Evolutionary conservation across 2,113 vertebrate species (phyloP), one percentile per base, ranked within the genome.

Genomic region (Nestor notabilis): DNA sequence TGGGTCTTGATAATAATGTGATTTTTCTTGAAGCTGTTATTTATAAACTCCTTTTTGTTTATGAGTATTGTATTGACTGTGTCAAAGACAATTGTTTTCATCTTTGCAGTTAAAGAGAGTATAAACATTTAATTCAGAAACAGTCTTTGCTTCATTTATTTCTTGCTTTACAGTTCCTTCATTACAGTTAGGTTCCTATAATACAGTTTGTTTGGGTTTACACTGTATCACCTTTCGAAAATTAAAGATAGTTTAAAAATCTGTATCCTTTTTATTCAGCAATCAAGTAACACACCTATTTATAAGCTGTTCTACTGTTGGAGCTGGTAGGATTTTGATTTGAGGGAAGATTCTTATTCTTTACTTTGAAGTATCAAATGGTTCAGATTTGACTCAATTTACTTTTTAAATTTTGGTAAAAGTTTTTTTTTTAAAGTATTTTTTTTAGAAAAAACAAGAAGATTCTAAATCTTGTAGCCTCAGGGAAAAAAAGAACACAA

Each of bases 401-500:
- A 31, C 10, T 70, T 72, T 86, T 83, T 33, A 50, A 7, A 28
- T 55, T 50, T 81, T 31, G 0, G 1, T 49, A 31, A 89, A 77
- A 2, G 2, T 4, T 46, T 71, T 13, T 21, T 33, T 56, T 55
- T 33, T 21, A 21, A 9, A 14, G 7, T 29, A 31, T 53, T 53
- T 53, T 53, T 53, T 31, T 49, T 24, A 49, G 11, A 16, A 53
- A 53, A 53, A 28, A 18, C 29, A 44, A 44, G 17, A 18, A 50
- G 3, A 4, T n/a, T 56, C n/a, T 58, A 15, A 58, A n/a, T 58
- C 20, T 79, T 71, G 7, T 44, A 56, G 11, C 1, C 16, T 52
- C 71, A 81, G 2, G 2, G 3, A 11, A 43, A 63, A 50, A 24
- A 63, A 25, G 13, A 7, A 6, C 25, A 25, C 2, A 0, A 5